Percentiles rank a stretch among this genome's conserved stretches.
These are phyloP conservation scores for Pseudachorutes palmiensis DNA, from an alignment of 1,140 invertebrate species.

Conservation along the genomic window DNA sequence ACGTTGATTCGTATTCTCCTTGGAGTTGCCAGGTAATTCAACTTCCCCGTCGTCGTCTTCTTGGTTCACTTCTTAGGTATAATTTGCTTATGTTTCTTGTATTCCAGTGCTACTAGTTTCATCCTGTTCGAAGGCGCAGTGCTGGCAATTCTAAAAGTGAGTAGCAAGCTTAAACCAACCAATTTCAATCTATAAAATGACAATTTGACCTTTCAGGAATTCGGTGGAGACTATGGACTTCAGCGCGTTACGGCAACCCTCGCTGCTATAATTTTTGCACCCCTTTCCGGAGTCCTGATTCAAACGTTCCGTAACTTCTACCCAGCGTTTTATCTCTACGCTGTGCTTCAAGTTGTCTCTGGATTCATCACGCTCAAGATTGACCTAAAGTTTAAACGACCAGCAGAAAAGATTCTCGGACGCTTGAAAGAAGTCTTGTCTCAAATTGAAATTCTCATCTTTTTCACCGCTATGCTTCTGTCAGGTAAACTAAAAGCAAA, in stretches of 20 bases:
- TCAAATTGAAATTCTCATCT: slow-evolving; percentile 62
- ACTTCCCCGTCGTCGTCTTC: background rate
- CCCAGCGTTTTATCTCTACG: slow-evolving; percentile 72
- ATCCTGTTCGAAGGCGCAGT: slow-evolving; percentile 77
- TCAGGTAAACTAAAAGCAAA: slow-evolving; percentile 51
- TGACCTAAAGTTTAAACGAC: slow-evolving; percentile 66
- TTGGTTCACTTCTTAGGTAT: background rate
- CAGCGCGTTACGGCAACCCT: slow-evolving; percentile 69
- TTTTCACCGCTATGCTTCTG: slow-evolving; percentile 63
- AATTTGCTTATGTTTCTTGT: background rate
- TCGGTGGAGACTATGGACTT: slow-evolving; percentile 68
- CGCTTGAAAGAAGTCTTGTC: slow-evolving; percentile 61
- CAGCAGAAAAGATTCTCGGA: slow-evolving; percentile 59
- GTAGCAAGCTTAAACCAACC: slow-evolving; percentile 39
- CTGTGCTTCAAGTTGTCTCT: slow-evolving; percentile 57
- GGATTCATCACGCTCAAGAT: slow-evolving; percentile 62
- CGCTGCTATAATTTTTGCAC: slow-evolving; percentile 69
- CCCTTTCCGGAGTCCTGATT: slow-evolving; percentile 64
- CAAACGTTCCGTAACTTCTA: slow-evolving; percentile 47
- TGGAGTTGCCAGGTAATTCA: slow-evolving; percentile 42
- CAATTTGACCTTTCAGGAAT: slow-evolving; percentile 39
- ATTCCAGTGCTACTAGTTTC: slow-evolving; percentile 58
- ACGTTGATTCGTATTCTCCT: slow-evolving; percentile 63
- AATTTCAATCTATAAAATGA: background rate
- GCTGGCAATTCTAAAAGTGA: slow-evolving; percentile 64